Evolutionary conservation across 2,797 vertebrate species (phyloP), one percentile per base, ranked within the genome.

Genomic region (Onychomys leucogaster): DNA sequence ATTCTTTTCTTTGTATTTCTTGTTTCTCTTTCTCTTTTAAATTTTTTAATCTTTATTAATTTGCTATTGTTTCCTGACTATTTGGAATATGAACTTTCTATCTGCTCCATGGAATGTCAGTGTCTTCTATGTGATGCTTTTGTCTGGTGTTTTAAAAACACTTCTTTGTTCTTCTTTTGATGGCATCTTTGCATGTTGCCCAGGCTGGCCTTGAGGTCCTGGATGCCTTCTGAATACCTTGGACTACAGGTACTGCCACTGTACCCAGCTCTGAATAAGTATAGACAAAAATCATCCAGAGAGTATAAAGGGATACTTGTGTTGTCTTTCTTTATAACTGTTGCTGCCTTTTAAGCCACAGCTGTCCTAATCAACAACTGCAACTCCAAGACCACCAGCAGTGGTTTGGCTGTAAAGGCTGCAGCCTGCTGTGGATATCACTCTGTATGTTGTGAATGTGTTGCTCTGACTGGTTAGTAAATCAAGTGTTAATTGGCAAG

Each of bases 61-160:
- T 95, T 95, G 6, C 46, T 82, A 59, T 13, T 13, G 17, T 77
- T 90, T 93, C 83, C 27, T 69, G 61, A 92, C 84, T 92, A 92
- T 61, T 91, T 94, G 86, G 2, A 23, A 67, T 92, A 80, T 77
- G 75, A 52, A 49, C 61, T 52, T 96, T 93, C 41, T 87, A 29
- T 86, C 32, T 86, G 34, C 55, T 94, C 23, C 21, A 27, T 6
- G 19, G 91, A 69, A 67, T 37, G 21, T 19, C 85, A 89, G 71
- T 94, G 80, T 92, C 7, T 41, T 93, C 37, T 61, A 32, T 27
- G 17, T 76, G 65, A 19, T 71, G 6, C 37, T 90, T 87, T 9
- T 27, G 27, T 93, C 96, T 94, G 88, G 34, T 27, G 73, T 14
- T 41, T 34, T 7, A 71, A 80, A 84, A 57, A 57, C 37, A 21